Evolutionary conservation across 2,888 invertebrate species (phyloP), one percentile per base, ranked within the genome.

Genomic region (Nephrotoma flavescens): DNA sequence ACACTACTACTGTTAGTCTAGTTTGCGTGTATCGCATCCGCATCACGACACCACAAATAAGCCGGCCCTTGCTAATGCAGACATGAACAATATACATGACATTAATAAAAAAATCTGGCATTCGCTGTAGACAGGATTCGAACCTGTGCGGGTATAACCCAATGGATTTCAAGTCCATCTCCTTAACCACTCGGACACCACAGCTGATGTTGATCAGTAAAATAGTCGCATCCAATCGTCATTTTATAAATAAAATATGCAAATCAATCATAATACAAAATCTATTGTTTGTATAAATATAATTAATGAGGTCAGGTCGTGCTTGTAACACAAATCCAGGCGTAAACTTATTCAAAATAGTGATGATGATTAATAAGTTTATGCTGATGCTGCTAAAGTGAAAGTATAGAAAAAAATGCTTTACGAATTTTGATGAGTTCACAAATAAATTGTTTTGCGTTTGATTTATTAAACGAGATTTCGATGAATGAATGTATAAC

Each of bases 101-200:
- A 31, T 2, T 31, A 3, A 31, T 31, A 44, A 44, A 44, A n/a
- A 44, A 4, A 4, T 9, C 0, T 3, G 3, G 1, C 4, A 44
- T 31, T 12, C 71, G 71, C 71, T 71, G 71, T 71, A 71, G 86
- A 86, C 86, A 86, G 86, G 86, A 86, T 86, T 86, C 86, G 86
- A 86, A 86, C 86, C 86, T 86, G 47, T 86, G 86, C 86, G 86
- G 45, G 86, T 45, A 86, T 31, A 86, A 86, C 86, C 45, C 86
- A 86, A 86, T 86, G 86, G 86, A 86, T 86, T 86, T 86, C 86
- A 86, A 86, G 86, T 86, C 86, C 86, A 86, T 86, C 86, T 86
- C 86, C 86, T 86, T 86, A 86, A 86, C 86, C 86, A 15, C 86
- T 86, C 86, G 86, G 86, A 86, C 86, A 86, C 86, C 71, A 71